These are phyloP conservation scores for Eilema depressum DNA, from an alignment of 2,888 invertebrate genomes.

Conservation along the genomic window DNA sequence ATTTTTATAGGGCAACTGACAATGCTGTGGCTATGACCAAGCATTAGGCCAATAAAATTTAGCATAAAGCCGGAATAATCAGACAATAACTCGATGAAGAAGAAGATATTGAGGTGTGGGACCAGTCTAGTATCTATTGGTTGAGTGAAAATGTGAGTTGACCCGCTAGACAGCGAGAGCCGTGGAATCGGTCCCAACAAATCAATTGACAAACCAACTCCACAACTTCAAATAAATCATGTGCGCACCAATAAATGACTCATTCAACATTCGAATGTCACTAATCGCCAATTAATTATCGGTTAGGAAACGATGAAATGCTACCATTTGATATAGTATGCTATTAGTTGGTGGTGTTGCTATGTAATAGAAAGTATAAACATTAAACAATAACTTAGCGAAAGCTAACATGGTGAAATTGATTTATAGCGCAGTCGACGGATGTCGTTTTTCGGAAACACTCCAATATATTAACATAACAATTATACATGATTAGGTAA, in stretches of 20 bases:
- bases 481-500: slow-evolving; percentile 81
- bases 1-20: no score
- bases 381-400: slow-evolving; percentile 86
- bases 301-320: slow-evolving; percentile 75
- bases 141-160: background rate
- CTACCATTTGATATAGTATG: slow-evolving; percentile 77
- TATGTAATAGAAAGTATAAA: slow-evolving; percentile 84
- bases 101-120: background rate
- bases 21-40: no score
- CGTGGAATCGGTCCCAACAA: slow-evolving; percentile 27
- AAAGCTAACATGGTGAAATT: slow-evolving; percentile 84
- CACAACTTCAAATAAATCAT: slow-evolving; percentile 54
- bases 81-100: no score
- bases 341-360: slow-evolving; percentile 65
- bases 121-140: background rate
- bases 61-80: no score
- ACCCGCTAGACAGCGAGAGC: background rate
- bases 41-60: no score
- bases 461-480: slow-evolving; percentile 82
- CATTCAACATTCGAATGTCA: slow-evolving; percentile 61
- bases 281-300: slow-evolving; percentile 70
- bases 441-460: slow-evolving; percentile 82
- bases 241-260: slow-evolving; percentile 54
- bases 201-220: slow-evolving; percentile 39
- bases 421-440: slow-evolving; percentile 78